Base-by-base conservation (phyloP, 1,140 invertebrate genomes). In the Atta texana region DNA sequence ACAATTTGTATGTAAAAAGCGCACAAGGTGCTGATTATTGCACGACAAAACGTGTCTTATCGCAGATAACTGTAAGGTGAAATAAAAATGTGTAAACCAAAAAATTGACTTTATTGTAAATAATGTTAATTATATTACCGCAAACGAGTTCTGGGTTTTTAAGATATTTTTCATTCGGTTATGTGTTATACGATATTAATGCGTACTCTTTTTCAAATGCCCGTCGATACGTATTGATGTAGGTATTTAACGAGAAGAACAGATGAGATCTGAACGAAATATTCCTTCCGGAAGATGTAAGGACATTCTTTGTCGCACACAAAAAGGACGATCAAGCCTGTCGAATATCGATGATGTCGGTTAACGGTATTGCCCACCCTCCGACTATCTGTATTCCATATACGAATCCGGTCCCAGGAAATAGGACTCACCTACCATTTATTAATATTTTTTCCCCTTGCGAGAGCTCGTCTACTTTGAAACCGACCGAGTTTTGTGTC, bases 381-480 rank as follows among this genome's bases (percentile, higher is more conserved):
- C 39, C 89, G 91, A 90, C 88, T 91, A 74, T 91, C 87, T 66
- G 72, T 89, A 92, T 88, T 80, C 75, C 87, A 77, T 66, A 77
- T 81, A 34, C 44, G 44, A 21, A 68, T 34, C 34, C 87, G 74
- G 57, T 12, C 89, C 87, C 92, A 90, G 93, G 93, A 93, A 93
- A 92, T 92, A 69, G 92, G 84, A 86, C 92, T 88, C 92, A 91
- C 88, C 87, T 81, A 72, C 86, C 78, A 75, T 92, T 92, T 92
- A 93, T 93, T 93, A 93, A 93, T 93, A 92, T 93, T 93, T 92
- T 91, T 77, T 68, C 80, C 76, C 87, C 53, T 74, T 51, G 39
- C 44, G 18, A 31, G 44, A 57, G 24, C 24, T 24, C 10, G n/a
- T 28, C 59, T 18, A 39, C 69, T 78, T 61, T 55, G 55, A 84